Conservation (phyloP, 2,888 invertebrate genomes). For the Drosophila buzzatii region DNA sequence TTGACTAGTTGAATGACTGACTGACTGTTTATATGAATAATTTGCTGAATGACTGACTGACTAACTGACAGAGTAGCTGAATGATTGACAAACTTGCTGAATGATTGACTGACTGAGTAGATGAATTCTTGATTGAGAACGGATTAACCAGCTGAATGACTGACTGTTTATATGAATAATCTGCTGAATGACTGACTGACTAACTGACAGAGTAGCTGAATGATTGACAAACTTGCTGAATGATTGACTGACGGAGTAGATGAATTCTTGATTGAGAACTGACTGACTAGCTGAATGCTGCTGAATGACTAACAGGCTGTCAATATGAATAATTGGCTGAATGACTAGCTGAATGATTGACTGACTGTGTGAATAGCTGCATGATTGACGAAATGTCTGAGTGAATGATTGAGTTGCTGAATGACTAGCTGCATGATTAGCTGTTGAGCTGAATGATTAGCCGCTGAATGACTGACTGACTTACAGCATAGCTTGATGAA, state of each 20-base stretch:
- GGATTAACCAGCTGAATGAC: not conserved
- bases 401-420: not conserved
- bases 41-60: not conserved
- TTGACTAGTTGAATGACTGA: not conserved
- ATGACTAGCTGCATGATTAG: not conserved
- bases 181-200: not conserved
- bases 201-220: not conserved
- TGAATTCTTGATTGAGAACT: not conserved
- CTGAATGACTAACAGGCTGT: not conserved
- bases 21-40: too few relatives aligned
- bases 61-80: too few relatives aligned
- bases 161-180: not conserved
- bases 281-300: not conserved
- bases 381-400: not conserved
- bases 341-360: not conserved
- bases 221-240: slow-evolving; percentile 4
- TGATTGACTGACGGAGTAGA: not conserved
- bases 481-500: not conserved
- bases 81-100: too few relatives aligned
- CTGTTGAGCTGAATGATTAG: not conserved
- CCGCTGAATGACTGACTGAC: not conserved
- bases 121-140: slow-evolving; percentile 4
- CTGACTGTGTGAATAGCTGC: not conserved
- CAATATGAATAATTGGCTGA: too few relatives aligned
- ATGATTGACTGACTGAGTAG: too few relatives aligned